Base-by-base conservation (phyloP, 2,888 invertebrate genomes). In the Dasysyrphus albostriatus region DNA sequence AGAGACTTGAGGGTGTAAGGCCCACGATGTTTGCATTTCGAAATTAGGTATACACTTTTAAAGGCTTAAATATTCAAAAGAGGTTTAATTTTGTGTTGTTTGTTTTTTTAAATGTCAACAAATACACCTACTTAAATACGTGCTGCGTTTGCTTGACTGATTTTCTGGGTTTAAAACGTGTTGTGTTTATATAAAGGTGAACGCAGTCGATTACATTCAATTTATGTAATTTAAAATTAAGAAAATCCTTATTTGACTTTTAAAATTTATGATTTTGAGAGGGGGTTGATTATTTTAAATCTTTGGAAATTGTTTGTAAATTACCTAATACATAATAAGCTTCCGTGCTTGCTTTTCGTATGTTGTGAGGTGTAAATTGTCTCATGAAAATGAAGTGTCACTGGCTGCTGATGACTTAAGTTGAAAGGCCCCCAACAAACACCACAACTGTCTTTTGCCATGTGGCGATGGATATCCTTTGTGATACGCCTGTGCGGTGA, bases 1-100 rank as follows among this genome's bases (percentile, higher is more conserved):
- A 19, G 59, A 39, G 61, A n/a, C n/a, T 5, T 24, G 37, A 54
- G 54, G 61, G 61, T 61, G n/a, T 42, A 70, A 54, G 32, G 29
- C 12, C 9, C 29, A 69, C 37, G 47, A 42, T 67, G 37, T 76
- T 76, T 67, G 56, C 49, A 67, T 76, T 69, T 49, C 16, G 69
- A 69, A 67, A 75, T 65, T 39, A 65, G 37, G 61, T 37, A 44
- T 9, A 63, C 44, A 58, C 42, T 63, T 37, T 54, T 44, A 54
- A 54, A 69, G 37, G 39, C 37, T 69, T 69, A 54, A 69, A 54
- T 69, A 39, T 54, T 39, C 49, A 54, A 29, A n/a, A 37, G 37
- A 24, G 8, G 9, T 69, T 47, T 19, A 32, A 12, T 3, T 29
- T 47, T 65, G n/a, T 63, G 16, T 63, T 42, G 14, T 24, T 24